phyloP scores from a whole-genome alignment of 2,797 vertebrate genomes.

The Gila robusta region DNA sequence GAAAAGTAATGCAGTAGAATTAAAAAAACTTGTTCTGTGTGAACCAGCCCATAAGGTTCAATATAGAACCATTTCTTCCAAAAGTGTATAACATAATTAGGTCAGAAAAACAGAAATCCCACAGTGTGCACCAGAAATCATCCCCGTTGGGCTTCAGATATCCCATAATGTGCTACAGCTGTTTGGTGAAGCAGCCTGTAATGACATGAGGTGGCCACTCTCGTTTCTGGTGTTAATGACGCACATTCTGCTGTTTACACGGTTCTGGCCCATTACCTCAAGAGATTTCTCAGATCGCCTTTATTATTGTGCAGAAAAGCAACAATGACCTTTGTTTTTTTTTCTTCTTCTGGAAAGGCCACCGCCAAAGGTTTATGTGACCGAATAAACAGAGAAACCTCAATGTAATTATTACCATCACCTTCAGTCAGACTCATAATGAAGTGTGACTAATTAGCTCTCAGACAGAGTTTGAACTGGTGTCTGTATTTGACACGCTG shows the following conservation, averaged over 20 bases:
- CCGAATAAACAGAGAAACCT: conserved; percentile 71
- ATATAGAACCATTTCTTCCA: not conserved
- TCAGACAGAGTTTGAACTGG: conserved; percentile 63
- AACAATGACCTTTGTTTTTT: conserved; percentile 62
- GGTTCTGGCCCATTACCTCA: conserved; percentile 50
- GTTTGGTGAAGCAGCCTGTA: conserved; percentile 35
- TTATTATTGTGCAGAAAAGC: conserved; percentile 53
- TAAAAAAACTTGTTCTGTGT: too few species aligned
- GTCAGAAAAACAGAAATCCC: not conserved
- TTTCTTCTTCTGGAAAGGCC: conserved; percentile 30
- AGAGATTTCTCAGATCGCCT: conserved; percentile 33
- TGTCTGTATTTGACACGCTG: conserved; percentile 30
- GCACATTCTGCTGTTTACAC: conserved; percentile 34
- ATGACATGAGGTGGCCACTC: conserved; percentile 26
- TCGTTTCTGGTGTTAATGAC: conserved; percentile 34
- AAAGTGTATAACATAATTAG: not conserved
- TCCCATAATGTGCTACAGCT: conserved; percentile 39
- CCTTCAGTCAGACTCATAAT: conserved; percentile 71
- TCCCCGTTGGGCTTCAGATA: not conserved
- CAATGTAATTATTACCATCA: conserved; percentile 72
- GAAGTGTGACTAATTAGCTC: conserved; percentile 74
- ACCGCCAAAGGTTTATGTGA: conserved; percentile 50
- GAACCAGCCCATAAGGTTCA: not conserved
- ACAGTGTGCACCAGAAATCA: not conserved
- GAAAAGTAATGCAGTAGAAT: too few species aligned